Evolutionary conservation across 2,113 vertebrate genomes (phyloP), one percentile per base, ranked within the genome.

Genomic region (Panurus biarmicus): DNA sequence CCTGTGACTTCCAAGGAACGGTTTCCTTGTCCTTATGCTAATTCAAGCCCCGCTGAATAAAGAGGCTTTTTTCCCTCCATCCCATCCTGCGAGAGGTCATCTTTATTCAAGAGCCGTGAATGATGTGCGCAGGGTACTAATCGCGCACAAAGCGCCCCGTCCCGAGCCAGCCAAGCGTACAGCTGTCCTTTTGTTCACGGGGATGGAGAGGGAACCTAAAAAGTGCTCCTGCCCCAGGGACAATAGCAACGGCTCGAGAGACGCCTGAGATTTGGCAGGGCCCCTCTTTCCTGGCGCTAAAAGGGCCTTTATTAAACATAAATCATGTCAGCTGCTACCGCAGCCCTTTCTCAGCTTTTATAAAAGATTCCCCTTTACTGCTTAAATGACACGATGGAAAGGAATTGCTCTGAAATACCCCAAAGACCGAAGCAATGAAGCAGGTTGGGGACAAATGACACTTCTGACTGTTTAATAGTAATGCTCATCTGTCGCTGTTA

Each of bases 21-120:
- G 31, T 53, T 87, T 75, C 48, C 69, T 96, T 93, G 92, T 94
- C 64, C 17, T 40, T 65, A 95, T 90, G 90, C 61, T 93, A 94
- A 97, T 97, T 90, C 65, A 67, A 73, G 71, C 71, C 51, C 36
- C 50, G 62, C 60, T 65, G 93, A 89, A 96, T 86, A 97, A 95
- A 97, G 96, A 95, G 87, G 87, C 89, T 61, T 86, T 93, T 80
- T 60, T 54, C 22, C 62, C 60, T 62, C 35, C 44, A 44, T 90
- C 91, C 91, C 58, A 4, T 93, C 81, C 94, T 92, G 92, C 20
- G 15, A 94, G 95, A 93, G 96, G 96, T 96, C 95, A 93, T 95
- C 95, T 97, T 96, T 97, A 97, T 97, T 97, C 97, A 97, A 93
- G 79, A 91, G 91, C 85, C 64, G 8, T 97, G 97, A 96, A 92